A percentile compares a stretch with the other conserved stretches of the same genome.
phyloP scores from a whole-genome alignment of 2,113 vertebrate genomes.

The Phylloscopus whistleri region DNA sequence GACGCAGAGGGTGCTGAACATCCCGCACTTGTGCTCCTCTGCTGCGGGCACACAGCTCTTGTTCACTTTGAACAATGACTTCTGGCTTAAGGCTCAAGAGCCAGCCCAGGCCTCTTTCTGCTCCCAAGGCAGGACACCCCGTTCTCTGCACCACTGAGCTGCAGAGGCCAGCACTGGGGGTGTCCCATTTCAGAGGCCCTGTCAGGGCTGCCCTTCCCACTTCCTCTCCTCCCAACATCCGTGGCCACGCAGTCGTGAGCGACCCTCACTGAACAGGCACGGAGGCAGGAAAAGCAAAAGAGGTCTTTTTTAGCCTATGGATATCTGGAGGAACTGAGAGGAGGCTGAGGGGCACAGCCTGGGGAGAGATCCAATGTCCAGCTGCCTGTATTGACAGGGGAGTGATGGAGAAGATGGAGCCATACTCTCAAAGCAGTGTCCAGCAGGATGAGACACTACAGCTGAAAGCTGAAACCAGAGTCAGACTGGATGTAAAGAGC shows the following conservation, averaged over 20 bases:
- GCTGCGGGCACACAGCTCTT: background rate
- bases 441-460: background rate
- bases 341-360: background rate
- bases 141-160: background rate
- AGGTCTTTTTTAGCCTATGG: background rate
- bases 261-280: fast-evolving
- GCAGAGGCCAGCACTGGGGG: background rate
- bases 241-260: background rate
- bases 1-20: background rate
- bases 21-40: background rate
- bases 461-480: background rate
- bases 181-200: background rate
- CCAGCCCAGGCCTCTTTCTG: background rate
- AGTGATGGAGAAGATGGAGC: background rate
- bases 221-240: background rate
- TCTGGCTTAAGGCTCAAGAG: background rate
- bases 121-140: background rate
- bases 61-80: background rate
- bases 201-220: background rate
- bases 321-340: background rate
- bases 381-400: background rate
- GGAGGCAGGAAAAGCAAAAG: background rate
- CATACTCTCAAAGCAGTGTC: fast-evolving
- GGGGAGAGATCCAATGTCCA: background rate
- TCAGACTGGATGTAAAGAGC: background rate